These are phyloP conservation scores for Papilio glaucus DNA, from an alignment of 1,140 invertebrate species.

Conservation along the genomic window DNA sequence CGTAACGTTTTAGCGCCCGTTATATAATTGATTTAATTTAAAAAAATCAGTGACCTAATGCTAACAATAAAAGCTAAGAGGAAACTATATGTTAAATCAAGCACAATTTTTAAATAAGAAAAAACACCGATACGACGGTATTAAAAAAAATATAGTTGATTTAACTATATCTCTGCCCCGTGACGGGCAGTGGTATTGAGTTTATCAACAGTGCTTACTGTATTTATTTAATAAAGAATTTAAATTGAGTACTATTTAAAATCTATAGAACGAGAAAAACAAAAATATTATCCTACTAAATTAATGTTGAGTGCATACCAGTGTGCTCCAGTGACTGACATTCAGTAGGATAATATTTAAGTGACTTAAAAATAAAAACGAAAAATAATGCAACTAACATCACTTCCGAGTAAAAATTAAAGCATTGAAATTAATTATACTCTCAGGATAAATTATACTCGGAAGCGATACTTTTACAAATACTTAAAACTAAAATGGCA, in stretches of 20 bases:
- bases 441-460: constrained; percentile 11
- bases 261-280: not conserved
- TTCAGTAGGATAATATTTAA: constrained; percentile 9
- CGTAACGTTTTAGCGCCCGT: not conserved
- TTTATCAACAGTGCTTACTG: not conserved
- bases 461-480: constrained; percentile 1
- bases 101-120: not conserved
- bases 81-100: not conserved
- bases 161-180: not conserved
- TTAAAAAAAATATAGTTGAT: not conserved
- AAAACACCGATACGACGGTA: not conserved
- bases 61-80: not conserved
- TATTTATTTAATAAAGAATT: not conserved
- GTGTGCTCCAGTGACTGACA: not conserved
- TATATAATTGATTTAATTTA: not conserved
- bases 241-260: not conserved
- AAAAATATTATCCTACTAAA: constrained; percentile 9
- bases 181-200: not conserved
- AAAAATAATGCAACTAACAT: constrained; percentile 2
- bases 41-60: not conserved
- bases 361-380: not conserved
- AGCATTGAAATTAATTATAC: not conserved
- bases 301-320: not conserved
- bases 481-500: constrained; percentile 17
- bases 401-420: constrained; percentile 20